A percentile compares a stretch with the other conserved stretches of the same genome.
phyloP scores from a whole-genome alignment of 2,113 vertebrate species.

The Caranx melampygus region DNA sequence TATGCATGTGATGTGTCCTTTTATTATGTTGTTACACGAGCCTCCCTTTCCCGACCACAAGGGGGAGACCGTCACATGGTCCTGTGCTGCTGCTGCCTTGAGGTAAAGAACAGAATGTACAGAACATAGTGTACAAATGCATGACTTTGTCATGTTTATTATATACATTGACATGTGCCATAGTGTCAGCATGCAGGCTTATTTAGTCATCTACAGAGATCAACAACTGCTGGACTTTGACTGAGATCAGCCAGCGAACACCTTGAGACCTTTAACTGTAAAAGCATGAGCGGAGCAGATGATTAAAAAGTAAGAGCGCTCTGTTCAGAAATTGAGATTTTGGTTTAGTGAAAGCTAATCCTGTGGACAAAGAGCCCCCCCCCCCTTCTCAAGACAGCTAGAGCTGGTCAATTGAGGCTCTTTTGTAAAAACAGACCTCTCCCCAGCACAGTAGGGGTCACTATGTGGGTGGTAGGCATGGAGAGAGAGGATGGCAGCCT shows the following conservation, averaged over 20 bases:
- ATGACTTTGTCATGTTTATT: not conserved
- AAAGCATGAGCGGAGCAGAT: not conserved
- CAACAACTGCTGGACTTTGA: not conserved
- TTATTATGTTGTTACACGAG: not conserved
- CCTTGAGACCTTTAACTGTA: not conserved
- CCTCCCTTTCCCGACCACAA: conserved; percentile 39
- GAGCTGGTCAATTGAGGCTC: not conserved
- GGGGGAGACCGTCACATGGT: conserved; percentile 40
- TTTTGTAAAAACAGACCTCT: not conserved
- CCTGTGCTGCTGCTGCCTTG: not conserved
- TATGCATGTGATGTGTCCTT: not conserved
- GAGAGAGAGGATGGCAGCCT: not conserved
- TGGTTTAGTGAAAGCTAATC: not conserved
- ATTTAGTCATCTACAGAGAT: not conserved
- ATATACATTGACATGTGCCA: conserved; percentile 3
- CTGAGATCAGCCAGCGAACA: not conserved
- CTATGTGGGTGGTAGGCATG: too few species aligned
- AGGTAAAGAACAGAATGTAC: conserved; percentile 73
- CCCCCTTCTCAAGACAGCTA: not conserved
- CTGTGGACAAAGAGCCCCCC: not conserved
- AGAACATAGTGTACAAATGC: conserved; percentile 68
- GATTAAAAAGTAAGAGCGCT: not conserved
- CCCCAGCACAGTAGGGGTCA: not conserved
- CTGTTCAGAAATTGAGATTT: not conserved
- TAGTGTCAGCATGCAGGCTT: not conserved